Evolutionary conservation across 2,888 invertebrate genomes (phyloP).

Genomic region (Luperina testacea): DNA sequence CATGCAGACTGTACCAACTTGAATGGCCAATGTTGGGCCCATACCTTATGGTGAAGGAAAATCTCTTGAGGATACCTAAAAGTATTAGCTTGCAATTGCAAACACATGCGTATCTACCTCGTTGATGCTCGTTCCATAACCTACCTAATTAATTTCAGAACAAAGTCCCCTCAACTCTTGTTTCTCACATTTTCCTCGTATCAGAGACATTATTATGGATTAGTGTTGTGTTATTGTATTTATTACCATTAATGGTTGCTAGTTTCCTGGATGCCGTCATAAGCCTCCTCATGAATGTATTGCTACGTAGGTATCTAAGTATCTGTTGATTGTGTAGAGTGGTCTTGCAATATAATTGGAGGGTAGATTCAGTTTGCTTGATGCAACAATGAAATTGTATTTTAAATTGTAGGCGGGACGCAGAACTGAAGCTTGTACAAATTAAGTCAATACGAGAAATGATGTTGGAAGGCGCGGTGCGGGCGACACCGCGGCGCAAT

Average conservation of each 20-base stretch:
- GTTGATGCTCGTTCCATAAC: background rate
- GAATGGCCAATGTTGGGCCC: background rate
- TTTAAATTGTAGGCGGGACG: conserved; percentile 60
- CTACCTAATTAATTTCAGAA: conserved; percentile 25
- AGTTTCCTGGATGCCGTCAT: conserved; percentile 12
- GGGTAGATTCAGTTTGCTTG: conserved; percentile 50
- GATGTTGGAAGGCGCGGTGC: conserved; percentile 72
- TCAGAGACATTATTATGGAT: conserved; percentile 41
- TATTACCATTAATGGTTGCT: conserved; percentile 39
- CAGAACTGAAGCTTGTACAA: conserved; percentile 57
- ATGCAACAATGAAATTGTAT: conserved; percentile 56
- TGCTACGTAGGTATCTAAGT: conserved; percentile 2
- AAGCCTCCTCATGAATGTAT: conserved; percentile 28
- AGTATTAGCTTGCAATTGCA: background rate
- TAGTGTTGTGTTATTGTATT: conserved; percentile 45
- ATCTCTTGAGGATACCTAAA: background rate
- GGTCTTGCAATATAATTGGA: conserved; percentile 30
- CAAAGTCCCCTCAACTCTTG: conserved; percentile 11
- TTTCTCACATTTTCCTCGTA: conserved; percentile 39
- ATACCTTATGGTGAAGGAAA: background rate
- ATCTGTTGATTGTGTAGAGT: conserved; percentile 14
- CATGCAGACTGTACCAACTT: background rate
- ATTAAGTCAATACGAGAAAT: conserved; percentile 84
- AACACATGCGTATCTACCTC: background rate
- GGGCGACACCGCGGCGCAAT: conserved; percentile 78